These are phyloP conservation scores for Sciurus vulgaris DNA, from an alignment of 2,797 vertebrate genomes.

Conservation along the genomic window DNA sequence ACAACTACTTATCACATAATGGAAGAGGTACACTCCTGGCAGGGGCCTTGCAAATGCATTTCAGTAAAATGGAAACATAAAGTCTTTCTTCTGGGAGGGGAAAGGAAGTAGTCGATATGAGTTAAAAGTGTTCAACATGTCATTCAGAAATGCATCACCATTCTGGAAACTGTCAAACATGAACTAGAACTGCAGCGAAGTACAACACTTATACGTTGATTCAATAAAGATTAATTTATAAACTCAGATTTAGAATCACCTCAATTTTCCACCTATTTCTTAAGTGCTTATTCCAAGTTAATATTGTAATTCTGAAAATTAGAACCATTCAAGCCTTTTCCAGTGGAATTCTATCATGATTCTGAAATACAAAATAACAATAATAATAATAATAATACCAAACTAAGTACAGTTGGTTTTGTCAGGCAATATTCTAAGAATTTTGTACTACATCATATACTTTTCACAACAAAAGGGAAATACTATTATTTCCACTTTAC, in stretches of 20 bases:
- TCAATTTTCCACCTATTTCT: background rate
- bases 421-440: background rate
- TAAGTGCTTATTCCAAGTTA: background rate
- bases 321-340: background rate
- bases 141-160: background rate
- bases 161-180: background rate
- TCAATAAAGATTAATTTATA: background rate
- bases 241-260: background rate
- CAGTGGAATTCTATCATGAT: background rate
- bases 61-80: constrained; percentile 1
- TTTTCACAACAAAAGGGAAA: constrained; percentile 19
- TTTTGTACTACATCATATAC: background rate
- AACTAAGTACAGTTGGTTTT: background rate
- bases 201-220: background rate
- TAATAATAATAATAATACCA: background rate
- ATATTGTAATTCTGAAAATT: background rate
- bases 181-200: background rate
- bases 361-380: constrained; percentile 1
- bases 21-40: background rate
- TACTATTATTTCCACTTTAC: background rate
- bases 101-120: background rate
- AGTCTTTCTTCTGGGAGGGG: background rate
- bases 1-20: background rate
- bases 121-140: background rate
- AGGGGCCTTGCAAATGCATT: background rate